A percentile compares a stretch with the other conserved stretches of the same genome.
Conservation (phyloP, 2,113 vertebrate species). For the Emydocephalus ijimae region DNA sequence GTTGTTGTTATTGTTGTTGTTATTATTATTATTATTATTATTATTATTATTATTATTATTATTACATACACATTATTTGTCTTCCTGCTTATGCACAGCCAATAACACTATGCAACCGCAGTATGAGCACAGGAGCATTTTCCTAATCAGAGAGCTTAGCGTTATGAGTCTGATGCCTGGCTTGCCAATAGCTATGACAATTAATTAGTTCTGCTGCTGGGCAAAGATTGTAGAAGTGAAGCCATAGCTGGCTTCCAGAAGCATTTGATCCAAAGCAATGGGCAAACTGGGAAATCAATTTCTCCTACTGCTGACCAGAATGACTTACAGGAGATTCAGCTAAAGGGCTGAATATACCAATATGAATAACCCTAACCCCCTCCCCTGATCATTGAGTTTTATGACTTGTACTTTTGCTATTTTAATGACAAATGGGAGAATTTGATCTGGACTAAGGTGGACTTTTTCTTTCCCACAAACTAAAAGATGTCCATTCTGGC, state of each 20-base stretch:
- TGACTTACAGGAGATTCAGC: neutral
- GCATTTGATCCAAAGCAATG: neutral
- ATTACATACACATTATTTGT: neutral
- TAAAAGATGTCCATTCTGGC: neutral
- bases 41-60: neutral
- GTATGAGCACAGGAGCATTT: neutral
- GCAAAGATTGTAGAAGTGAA: constrained; percentile 1
- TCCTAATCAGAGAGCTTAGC: constrained; percentile 1
- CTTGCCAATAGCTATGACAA: neutral
- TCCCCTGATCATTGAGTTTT: neutral
- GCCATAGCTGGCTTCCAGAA: neutral
- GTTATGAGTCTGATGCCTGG: neutral
- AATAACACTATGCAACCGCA: neutral
- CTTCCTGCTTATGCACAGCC: constrained; percentile 6
- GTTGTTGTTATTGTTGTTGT: no score
- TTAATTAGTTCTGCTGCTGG: constrained; percentile 17
- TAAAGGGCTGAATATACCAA: neutral
- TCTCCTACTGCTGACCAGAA: neutral
- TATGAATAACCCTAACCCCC: neutral
- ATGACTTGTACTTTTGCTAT: neutral
- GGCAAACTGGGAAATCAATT: constrained; percentile 13
- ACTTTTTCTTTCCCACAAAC: neutral
- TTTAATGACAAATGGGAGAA: neutral
- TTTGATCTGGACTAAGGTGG: neutral
- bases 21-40: no score